Base-by-base conservation (phyloP, 2,797 vertebrate species). In the Setipinna tenuifilis region DNA sequence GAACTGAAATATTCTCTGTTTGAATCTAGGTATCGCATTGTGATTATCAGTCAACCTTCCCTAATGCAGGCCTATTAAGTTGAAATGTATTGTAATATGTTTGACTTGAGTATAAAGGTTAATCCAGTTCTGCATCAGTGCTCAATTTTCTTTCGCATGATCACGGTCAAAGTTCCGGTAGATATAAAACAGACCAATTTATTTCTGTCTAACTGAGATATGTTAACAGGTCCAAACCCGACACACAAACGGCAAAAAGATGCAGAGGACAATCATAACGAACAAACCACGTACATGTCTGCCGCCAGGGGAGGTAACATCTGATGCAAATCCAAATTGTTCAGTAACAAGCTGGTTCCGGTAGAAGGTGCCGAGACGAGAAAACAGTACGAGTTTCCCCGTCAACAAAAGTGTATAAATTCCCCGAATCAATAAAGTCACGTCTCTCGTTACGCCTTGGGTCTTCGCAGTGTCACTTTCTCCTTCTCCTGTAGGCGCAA, bases 261-360 rank as follows among this genome's bases (percentile, higher is more conserved):
- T 75, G 28, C 68, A 75, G 68, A 41, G 68, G 31, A 41, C n/a
- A 16, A 75, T 71, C 25, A 41, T 75, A 75, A 19, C 31, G 68
- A 35, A 41, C 16, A 75, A 87, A 85, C n/a, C 84, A 92, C 92
- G 57, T 92, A 92, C 92, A 92, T 92, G 89, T 90, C 88, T 90
- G 90, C 82, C 17, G 90, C 54, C 87, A 65, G 82, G 62, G 86
- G 85, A 58, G 84, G 54, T 68, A 48, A 84, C 85, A 83, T 88
- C 87, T 41, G 84, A 28, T 54, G 87, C 59, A 81, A 89, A 82
- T 88, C 88, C 86, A 83, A 84, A 83, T 85, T 81, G 68, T 75
- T 75, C 68, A 41, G 28, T 75, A 75, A 75, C 31, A 75, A 75
- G 31, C 68, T 75, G 68, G 68, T 41, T 75, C 31, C 68, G 31